Percentiles rank a stretch among this genome's conserved stretches.
phyloP scores from a whole-genome alignment of 2,888 invertebrate species.

The Galeopsomyia nigrocyanea region DNA sequence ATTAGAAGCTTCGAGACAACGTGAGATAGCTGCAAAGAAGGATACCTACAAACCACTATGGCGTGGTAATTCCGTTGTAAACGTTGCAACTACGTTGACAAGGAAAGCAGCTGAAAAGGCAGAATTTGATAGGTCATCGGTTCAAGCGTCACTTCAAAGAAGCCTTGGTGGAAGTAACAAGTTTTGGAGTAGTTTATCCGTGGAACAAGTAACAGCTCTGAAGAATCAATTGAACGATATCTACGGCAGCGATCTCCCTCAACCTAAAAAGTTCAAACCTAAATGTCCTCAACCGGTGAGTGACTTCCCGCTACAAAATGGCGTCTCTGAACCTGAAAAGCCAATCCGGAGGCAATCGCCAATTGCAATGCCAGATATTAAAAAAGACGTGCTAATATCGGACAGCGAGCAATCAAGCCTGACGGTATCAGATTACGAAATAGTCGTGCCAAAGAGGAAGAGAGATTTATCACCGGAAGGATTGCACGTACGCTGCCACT shows the following conservation, averaged over 20 bases:
- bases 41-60: constrained; percentile 86
- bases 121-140: constrained; percentile 64
- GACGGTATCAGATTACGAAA: constrained; percentile 56
- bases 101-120: constrained; percentile 72
- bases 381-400: constrained; percentile 6
- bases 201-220: constrained; percentile 85
- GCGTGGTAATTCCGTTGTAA: constrained; percentile 86
- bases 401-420: constrained; percentile 33
- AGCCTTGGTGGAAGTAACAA: constrained; percentile 79
- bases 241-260: constrained; percentile 74
- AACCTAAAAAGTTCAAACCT: constrained; percentile 54
- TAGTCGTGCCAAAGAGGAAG: constrained; percentile 58
- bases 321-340: constrained; percentile 38
- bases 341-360: neutral
- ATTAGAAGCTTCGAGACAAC: constrained; percentile 68
- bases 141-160: constrained; percentile 70
- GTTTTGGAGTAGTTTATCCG: constrained; percentile 86
- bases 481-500: constrained; percentile 65
- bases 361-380: neutral
- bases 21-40: constrained; percentile 70
- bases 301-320: constrained; percentile 7
- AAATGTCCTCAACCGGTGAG: neutral
- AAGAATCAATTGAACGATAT: constrained; percentile 87
- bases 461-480: constrained; percentile 51
- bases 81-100: constrained; percentile 81